Evolutionary conservation across 53 echinoderm and acorn worm species (phyloP).

Genomic region (Holothuria leucospilota): DNA sequence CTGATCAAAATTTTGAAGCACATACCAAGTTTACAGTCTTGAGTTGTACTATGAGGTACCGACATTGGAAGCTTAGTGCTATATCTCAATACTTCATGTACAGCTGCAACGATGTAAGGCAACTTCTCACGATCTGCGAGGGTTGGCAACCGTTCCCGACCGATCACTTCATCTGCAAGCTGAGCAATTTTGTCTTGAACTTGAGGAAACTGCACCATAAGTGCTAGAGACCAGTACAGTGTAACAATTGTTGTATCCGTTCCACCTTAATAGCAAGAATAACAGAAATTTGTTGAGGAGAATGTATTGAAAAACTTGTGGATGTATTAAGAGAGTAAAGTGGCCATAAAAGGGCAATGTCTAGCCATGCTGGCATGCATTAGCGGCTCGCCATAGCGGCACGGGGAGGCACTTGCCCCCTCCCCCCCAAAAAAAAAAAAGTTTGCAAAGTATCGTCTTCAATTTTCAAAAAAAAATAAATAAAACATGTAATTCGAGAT

Average conservation of each 20-base stretch:
- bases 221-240: not conserved
- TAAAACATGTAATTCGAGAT: too few relatives aligned
- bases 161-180: not conserved
- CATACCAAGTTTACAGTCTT: constrained; percentile 45
- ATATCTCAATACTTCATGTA: constrained; percentile 73
- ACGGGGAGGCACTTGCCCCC: too few relatives aligned
- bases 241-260: not conserved
- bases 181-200: not conserved
- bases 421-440: too few relatives aligned
- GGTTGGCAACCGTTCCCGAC: not conserved
- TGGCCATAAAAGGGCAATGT: too few relatives aligned
- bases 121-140: not conserved
- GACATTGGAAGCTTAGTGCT: constrained; percentile 67
- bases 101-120: constrained; percentile 33
- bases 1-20: not conserved
- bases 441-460: too few relatives aligned
- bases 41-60: constrained; percentile 74
- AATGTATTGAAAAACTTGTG: too few relatives aligned
- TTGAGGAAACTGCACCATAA: not conserved
- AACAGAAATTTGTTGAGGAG: too few relatives aligned
- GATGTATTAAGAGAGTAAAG: too few relatives aligned
- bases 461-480: too few relatives aligned
- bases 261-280: not conserved
- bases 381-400: too few relatives aligned
- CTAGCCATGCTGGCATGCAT: too few relatives aligned